Conservation (phyloP, 2,888 invertebrate genomes). For the Leptarthrus brevirostris region DNA sequence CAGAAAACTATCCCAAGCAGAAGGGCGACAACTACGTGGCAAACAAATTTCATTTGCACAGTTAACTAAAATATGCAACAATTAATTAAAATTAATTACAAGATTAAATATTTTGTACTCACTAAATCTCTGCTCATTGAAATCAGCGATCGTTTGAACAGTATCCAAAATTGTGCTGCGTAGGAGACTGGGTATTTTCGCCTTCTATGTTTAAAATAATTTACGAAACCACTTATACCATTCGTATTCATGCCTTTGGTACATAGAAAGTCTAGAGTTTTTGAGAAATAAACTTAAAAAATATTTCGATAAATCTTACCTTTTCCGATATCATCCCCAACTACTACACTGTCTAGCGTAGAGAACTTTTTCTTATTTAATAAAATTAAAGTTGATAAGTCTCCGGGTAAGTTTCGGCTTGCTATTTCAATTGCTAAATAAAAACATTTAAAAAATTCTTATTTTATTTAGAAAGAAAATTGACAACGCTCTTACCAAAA, state of each 20-base stretch:
- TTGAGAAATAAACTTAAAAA: background rate
- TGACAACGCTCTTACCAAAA: conserved; percentile 72
- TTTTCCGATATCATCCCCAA: background rate
- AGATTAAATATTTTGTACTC: background rate
- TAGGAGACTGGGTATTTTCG: conserved; percentile 61
- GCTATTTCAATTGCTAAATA: conserved; percentile 71
- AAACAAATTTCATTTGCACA: conserved; percentile 75
- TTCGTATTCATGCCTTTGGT: background rate
- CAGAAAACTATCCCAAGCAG: conserved; percentile 85
- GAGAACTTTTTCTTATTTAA: conserved; percentile 19
- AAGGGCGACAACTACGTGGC: conserved; percentile 83
- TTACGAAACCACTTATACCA: background rate
- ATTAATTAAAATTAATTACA: background rate
- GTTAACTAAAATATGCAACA: conserved; percentile 57
- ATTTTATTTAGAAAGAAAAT: background rate
- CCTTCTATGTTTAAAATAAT: conserved; percentile 50
- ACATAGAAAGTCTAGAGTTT: background rate
- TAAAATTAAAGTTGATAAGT: conserved; percentile 60
- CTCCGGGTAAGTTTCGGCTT: conserved; percentile 69
- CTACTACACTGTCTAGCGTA: background rate
- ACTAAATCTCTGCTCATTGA: conserved; percentile 64
- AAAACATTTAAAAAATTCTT: background rate
- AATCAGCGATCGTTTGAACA: conserved; percentile 68
- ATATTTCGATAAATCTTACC: background rate
- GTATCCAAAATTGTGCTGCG: conserved; percentile 66